Percentiles rank a stretch among this genome's conserved stretches.
These are phyloP conservation scores for Climacteris rufus DNA, from an alignment of 2,113 vertebrate genomes.

Conservation along the genomic window DNA sequence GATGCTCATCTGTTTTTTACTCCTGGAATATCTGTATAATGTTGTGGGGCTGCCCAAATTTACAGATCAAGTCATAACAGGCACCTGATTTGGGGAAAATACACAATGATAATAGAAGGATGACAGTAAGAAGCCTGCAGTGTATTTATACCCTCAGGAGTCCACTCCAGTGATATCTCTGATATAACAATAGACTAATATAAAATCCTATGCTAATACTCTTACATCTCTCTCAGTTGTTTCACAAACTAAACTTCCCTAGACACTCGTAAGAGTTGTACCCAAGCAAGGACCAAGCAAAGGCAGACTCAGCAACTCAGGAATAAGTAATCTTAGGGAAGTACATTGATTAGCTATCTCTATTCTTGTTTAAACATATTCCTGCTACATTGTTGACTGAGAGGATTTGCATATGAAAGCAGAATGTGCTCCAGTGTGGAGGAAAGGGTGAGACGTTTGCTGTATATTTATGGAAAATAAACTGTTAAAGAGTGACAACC, in stretches of 20 bases:
- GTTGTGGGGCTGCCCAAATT: neutral
- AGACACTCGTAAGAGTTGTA: neutral
- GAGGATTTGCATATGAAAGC: slow-evolving; percentile 59
- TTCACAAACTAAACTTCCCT: neutral
- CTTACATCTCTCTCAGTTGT: neutral
- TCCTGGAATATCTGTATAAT: neutral
- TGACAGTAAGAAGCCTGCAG: neutral
- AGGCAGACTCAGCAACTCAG: slow-evolving; percentile 2
- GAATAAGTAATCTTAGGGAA: slow-evolving; percentile 33
- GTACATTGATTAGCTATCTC: slow-evolving; percentile 41
- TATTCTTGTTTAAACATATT: slow-evolving; percentile 48
- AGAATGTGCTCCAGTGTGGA: neutral
- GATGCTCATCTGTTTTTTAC: neutral
- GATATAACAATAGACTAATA: neutral
- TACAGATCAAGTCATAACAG: neutral
- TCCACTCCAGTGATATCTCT: neutral
- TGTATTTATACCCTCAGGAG: neutral
- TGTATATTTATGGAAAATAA: slow-evolving; percentile 60
- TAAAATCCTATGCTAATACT: neutral
- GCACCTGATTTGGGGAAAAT: neutral
- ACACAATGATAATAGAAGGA: neutral
- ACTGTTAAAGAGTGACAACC: slow-evolving; percentile 46
- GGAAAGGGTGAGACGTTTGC: neutral
- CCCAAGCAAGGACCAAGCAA: neutral
- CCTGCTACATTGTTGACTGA: slow-evolving; percentile 35